phyloP scores from a whole-genome alignment of 2,888 invertebrate genomes.

The Calliphora vomitoria region DNA sequence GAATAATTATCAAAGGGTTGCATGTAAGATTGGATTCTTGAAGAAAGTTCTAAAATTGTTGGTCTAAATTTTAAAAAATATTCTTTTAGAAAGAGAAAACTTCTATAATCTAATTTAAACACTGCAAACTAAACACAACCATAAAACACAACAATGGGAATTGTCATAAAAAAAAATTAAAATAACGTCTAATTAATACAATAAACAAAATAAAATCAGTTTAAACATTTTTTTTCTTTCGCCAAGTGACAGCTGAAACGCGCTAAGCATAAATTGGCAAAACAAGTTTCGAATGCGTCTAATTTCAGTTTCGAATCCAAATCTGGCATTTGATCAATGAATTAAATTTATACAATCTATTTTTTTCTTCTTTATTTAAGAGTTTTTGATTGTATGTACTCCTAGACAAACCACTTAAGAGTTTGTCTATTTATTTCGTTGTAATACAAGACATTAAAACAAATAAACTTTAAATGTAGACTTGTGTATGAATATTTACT shows the following conservation, averaged over 20 bases:
- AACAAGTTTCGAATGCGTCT: slow-evolving; percentile 7
- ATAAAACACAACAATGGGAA: neutral
- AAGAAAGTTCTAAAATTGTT: too few species aligned
- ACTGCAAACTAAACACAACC: neutral
- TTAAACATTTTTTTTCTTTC: neutral
- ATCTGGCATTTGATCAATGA: neutral
- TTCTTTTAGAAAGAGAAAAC: neutral
- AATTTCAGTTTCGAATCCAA: neutral
- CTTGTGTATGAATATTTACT: too few species aligned
- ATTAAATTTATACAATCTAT: neutral
- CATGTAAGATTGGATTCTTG: too few species aligned
- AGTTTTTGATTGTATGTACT: neutral
- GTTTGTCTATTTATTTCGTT: neutral
- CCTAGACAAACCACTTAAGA: neutral
- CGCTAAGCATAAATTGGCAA: neutral
- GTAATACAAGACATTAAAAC: neutral
- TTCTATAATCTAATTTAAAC: neutral
- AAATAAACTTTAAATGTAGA: neutral
- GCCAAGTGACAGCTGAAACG: neutral
- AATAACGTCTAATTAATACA: neutral
- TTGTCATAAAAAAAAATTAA: neutral
- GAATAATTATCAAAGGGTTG: too few species aligned
- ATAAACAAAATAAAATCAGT: neutral
- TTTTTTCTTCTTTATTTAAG: neutral
- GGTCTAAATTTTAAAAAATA: too few species aligned